Evolutionary conservation across 2,888 invertebrate species (phyloP).

Genomic region (Lasioglossum figueresi): DNA sequence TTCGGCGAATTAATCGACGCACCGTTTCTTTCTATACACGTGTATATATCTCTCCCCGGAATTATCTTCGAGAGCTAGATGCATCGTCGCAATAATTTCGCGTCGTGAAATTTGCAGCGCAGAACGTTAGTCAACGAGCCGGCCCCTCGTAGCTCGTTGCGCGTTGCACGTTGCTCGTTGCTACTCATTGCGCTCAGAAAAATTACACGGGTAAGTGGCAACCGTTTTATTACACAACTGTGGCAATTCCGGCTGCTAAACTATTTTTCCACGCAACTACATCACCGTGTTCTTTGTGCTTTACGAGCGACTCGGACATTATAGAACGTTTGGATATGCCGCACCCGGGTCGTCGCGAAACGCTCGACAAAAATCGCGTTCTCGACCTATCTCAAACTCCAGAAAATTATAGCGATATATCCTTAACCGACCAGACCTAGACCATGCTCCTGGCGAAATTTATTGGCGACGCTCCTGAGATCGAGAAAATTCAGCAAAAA

Average conservation of each 20-base stretch:
- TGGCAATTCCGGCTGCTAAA: conserved; percentile 52
- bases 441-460: not conserved
- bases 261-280: conserved; percentile 51
- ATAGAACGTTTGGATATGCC: conserved; percentile 41
- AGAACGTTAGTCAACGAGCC: conserved; percentile 47
- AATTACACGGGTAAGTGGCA: conserved; percentile 63
- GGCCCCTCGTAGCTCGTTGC: not conserved
- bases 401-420: not conserved
- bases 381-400: not conserved
- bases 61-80: conserved; percentile 17
- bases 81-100: conserved; percentile 48
- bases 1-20: not conserved
- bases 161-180: conserved; percentile 8
- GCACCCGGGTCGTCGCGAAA: conserved; percentile 17
- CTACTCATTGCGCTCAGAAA: conserved; percentile 47
- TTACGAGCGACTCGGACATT: conserved; percentile 52
- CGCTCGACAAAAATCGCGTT: not conserved
- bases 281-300: conserved; percentile 34
- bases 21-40: not conserved
- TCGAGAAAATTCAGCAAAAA: too few relatives aligned
- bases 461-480: not conserved
- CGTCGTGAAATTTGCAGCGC: conserved; percentile 32
- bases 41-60: not conserved
- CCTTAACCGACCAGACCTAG: not conserved
- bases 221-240: conserved; percentile 63